Evolutionary conservation across 1,140 invertebrate species (phyloP), one percentile per base, ranked within the genome.

Genomic region (Drosophila fuyamai): DNA sequence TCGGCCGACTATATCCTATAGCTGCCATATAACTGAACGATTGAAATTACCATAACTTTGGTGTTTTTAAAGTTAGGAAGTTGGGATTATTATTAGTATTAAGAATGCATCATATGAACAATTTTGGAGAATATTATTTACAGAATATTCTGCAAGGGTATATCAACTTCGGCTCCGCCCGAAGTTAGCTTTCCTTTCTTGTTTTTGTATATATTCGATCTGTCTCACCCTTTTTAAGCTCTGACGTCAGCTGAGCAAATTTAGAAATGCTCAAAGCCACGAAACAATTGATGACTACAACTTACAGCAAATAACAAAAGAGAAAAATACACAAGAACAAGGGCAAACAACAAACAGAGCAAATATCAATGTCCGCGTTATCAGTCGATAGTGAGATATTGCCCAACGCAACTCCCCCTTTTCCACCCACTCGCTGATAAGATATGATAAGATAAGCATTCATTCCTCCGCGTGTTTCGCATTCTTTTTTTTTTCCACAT

Each of bases 351-450:
- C 65, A 70, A 71, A 71, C 51, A 57, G 48, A 27, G 29, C 23
- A 10, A 43, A 16, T 67, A 70, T 55, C 65, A 41, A 63, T 55
- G 36, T 27, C 18, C 16, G 27, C 38, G 38, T 14, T 71, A 72
- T 72, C 67, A 58, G 66, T 35, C 71, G 68, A 72, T 72, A 71
- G 41, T 43, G 66, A 29, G n/a, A 71, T 18, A 71, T 71, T 50
- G 60, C 61, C 35, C 65, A 65, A 44, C 61, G 27, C 65, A 65
- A 44, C 65, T 44, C 58, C 51, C 43, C 36, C 59, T 40, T 46
- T 44, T n/a, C 44, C 58, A 32, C 43, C 23, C 43, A 18, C 35
- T 12, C 23, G 13, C 16, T n/a, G 68, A 72, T 72, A 72, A 72
- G 60, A 63, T 72, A 72, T 71, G 60, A 63, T 63, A 63, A 63